A percentile compares a stretch with the other conserved stretches of the same genome.
phyloP scores from a whole-genome alignment of 2,888 invertebrate genomes.

The Serrognathus titanus region DNA sequence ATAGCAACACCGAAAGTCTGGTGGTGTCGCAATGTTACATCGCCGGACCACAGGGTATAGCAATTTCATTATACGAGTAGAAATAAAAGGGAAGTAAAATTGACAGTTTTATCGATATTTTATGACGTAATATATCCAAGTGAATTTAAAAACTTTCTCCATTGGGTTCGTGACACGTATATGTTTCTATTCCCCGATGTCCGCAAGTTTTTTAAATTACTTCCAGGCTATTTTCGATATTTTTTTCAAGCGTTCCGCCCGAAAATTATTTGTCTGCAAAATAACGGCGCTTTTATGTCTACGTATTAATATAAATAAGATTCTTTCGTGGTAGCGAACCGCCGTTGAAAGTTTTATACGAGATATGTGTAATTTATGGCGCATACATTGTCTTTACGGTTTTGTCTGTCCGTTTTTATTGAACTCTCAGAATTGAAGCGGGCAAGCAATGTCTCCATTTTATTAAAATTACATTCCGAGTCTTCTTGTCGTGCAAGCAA shows the following conservation, averaged over 20 bases:
- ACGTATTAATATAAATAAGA: background rate
- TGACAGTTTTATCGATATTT: slow-evolving; percentile 25
- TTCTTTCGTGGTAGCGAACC: background rate
- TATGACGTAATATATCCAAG: slow-evolving; percentile 24
- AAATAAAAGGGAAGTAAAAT: slow-evolving; percentile 22
- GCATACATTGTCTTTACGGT: too few species aligned
- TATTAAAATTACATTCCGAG: too few species aligned
- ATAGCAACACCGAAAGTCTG: background rate
- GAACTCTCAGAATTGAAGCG: too few species aligned
- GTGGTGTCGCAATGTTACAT: background rate
- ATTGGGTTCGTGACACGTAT: background rate
- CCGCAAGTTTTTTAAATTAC: background rate
- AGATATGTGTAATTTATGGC: too few species aligned
- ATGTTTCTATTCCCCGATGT: background rate
- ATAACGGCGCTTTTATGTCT: too few species aligned
- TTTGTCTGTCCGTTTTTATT: too few species aligned
- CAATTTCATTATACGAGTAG: slow-evolving; percentile 22
- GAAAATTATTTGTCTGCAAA: background rate
- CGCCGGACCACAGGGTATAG: slow-evolving; percentile 3
- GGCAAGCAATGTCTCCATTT: too few species aligned
- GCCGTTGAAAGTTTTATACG: background rate
- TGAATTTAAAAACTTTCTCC: slow-evolving; percentile 22
- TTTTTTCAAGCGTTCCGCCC: background rate
- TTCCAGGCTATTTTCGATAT: background rate
- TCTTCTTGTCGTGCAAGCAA: too few species aligned